Conservation (phyloP, 2,888 invertebrate species). For the Conistra vaccinii region DNA sequence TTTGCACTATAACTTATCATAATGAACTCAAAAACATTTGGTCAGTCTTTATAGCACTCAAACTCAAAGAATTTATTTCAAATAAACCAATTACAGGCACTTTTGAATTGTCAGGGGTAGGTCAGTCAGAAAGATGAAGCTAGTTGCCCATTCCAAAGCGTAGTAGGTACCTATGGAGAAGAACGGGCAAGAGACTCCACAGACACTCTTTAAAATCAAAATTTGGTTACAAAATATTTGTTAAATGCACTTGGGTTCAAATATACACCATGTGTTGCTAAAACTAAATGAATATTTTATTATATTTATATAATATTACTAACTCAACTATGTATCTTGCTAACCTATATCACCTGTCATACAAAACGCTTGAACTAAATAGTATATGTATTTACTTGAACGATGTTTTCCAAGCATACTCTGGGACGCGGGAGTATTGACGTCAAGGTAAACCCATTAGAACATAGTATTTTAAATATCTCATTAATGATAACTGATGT, state of each 20-base stretch:
- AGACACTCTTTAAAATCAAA: no score
- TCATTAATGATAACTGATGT: conserved; percentile 48
- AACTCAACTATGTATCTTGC: background rate
- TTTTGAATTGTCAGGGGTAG: no score
- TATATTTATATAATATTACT: background rate
- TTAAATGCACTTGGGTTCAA: conserved; percentile 15
- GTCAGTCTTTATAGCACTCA: background rate
- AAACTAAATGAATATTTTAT: background rate
- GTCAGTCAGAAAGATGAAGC: no score
- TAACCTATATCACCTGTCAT: background rate
- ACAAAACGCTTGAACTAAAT: conserved; percentile 19
- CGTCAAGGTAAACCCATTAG: conserved; percentile 91
- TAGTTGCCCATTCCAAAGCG: no score
- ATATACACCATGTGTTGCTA: conserved; percentile 7
- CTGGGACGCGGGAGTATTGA: conserved; percentile 91
- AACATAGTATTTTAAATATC: conserved; percentile 55
- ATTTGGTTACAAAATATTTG: no score
- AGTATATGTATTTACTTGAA: conserved; percentile 50
- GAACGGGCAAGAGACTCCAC: no score
- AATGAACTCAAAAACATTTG: background rate
- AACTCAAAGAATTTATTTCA: no score
- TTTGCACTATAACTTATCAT: background rate
- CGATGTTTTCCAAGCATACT: conserved; percentile 89
- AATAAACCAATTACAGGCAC: no score
- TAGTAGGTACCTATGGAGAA: no score